A percentile compares a stretch with the other conserved stretches of the same genome.
Evolutionary conservation across 1,140 invertebrate genomes (phyloP).

Genomic region (Saxidomus purpurata): DNA sequence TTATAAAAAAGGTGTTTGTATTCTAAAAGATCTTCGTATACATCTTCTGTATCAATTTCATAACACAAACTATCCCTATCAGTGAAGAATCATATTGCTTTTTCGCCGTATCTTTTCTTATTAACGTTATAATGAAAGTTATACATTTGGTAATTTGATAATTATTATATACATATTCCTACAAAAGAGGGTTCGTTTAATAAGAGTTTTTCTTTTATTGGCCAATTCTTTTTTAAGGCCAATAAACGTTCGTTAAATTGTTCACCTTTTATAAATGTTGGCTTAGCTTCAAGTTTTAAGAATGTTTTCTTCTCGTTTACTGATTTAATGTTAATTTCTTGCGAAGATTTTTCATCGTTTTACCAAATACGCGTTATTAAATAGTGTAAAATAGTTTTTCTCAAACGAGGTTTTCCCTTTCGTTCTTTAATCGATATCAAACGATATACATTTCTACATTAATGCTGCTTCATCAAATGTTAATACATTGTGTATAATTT

Average conservation of each 20-base stretch:
- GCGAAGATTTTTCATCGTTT: slow-evolving; percentile 29
- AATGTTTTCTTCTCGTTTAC: not conserved
- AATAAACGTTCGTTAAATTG: not conserved
- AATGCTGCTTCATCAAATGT: slow-evolving; percentile 62
- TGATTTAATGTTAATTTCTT: slow-evolving; percentile 33
- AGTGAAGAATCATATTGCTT: not conserved
- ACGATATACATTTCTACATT: slow-evolving; percentile 65
- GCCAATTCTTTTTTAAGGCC: not conserved
- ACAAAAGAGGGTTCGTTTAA: not conserved
- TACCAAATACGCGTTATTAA: slow-evolving; percentile 21
- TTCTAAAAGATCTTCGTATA: not conserved
- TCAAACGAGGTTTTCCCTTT: slow-evolving; percentile 84
- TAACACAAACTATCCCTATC: not conserved
- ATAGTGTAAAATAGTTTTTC: slow-evolving; percentile 79
- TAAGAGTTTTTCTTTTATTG: not conserved
- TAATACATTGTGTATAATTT: slow-evolving; percentile 62
- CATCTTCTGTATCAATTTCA: not conserved
- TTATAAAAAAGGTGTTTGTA: slow-evolving; percentile 5
- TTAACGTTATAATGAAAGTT: not conserved
- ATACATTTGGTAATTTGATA: no score
- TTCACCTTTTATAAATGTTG: not conserved
- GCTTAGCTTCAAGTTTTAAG: not conserved
- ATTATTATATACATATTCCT: not conserved
- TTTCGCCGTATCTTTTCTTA: not conserved
- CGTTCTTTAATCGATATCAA: slow-evolving; percentile 77